Evolutionary conservation across 2,797 vertebrate species (phyloP).

Genomic region (Todus mexicanus): DNA sequence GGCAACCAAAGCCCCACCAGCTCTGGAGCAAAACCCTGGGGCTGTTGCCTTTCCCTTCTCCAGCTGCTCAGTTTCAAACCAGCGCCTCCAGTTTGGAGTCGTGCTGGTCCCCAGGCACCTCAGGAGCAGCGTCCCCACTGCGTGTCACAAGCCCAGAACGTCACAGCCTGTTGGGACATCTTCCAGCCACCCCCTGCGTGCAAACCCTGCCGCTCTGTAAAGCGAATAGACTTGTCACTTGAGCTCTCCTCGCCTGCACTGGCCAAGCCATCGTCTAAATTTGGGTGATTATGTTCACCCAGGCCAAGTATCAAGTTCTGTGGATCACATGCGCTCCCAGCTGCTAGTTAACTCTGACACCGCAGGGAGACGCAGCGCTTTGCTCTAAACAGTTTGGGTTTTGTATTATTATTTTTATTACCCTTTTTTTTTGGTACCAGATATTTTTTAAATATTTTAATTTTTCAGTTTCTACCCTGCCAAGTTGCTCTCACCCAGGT

Average conservation of each 20-base stretch:
- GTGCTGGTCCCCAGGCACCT: not conserved
- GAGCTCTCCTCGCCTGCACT: slow-evolving; percentile 36
- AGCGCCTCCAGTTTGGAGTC: not conserved
- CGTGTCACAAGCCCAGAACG: not conserved
- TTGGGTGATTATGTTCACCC: slow-evolving; percentile 77
- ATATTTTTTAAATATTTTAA: not conserved
- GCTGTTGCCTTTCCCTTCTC: not conserved
- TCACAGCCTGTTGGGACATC: not conserved
- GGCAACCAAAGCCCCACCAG: not conserved
- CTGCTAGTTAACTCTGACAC: slow-evolving; percentile 64
- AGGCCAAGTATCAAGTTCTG: slow-evolving; percentile 71
- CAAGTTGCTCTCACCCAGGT: not conserved
- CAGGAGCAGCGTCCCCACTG: not conserved
- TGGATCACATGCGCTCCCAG: slow-evolving; percentile 72
- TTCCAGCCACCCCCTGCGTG: not conserved
- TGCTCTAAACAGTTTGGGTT: not conserved
- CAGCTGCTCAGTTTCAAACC: not conserved
- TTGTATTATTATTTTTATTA: not conserved
- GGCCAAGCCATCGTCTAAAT: slow-evolving; percentile 75
- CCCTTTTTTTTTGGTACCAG: not conserved
- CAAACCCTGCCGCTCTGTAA: not conserved
- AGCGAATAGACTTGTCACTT: slow-evolving; percentile 55
- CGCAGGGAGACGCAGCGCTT: slow-evolving; percentile 2
- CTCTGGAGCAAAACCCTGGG: not conserved
- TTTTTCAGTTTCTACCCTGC: not conserved